Base-by-base conservation (phyloP, 2,113 vertebrate species). In the Tor tambroides region DNA sequence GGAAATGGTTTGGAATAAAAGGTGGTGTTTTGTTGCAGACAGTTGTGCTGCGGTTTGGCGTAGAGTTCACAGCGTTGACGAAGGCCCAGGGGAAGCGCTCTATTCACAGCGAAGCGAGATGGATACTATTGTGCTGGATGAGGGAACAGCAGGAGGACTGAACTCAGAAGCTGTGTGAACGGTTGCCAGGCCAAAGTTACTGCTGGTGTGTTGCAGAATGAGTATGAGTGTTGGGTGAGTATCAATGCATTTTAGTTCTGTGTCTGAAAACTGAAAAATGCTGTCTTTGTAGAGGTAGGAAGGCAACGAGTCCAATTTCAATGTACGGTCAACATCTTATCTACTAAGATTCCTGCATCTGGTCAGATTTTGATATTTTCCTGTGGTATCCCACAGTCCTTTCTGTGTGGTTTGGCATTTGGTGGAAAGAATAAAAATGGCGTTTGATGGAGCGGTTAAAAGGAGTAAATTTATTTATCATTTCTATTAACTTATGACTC, bases 1-100 rank as follows among this genome's bases (percentile, higher is more conserved):
- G 84, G 72, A 87, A 87, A 87, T 89, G 88, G 84, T 26, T 87
- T 72, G 86, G 84, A 87, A 89, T 83, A 83, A 89, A 89, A 83
- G 28, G 67, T 30, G 19, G 38, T 63, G 83, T 83, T 87, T 89
- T 87, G 86, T 89, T 87, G 43, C 41, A 78, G 71, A 87, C 76
- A 30, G 51, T 81, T 76, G 35, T 83, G 71, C 80, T 77, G 32
- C 10, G 80, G 72, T 83, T 82, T 75, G 74, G 71, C 80, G 26
- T 83, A 41, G 71, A 61, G 80, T 74, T 87, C 80, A 77, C 74
- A 75, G 69, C 38, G 4, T 28, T 81, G 80, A 81, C 59, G 4
- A 35, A 38, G 38, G 56, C 56, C 79, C 56, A 59, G 79, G 79
- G 79, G 41, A 81, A 43, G 14, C 3, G 21, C 6, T 56, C 43